A percentile compares a stretch with the other conserved stretches of the same genome.
Conservation (phyloP, 2,797 vertebrate species). For the Todus mexicanus region DNA sequence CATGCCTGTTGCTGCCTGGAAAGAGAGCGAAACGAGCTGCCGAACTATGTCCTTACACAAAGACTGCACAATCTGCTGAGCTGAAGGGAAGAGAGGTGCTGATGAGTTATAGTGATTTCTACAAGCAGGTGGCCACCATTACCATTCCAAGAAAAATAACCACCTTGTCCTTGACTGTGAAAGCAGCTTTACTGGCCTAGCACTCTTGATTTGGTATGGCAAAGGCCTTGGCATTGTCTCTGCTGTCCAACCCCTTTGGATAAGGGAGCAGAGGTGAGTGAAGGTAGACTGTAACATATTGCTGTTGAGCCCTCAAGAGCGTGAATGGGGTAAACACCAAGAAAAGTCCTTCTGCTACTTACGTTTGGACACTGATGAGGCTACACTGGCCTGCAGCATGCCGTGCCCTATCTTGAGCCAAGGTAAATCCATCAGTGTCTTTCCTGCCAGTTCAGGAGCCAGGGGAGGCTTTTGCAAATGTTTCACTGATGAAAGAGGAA, state of each 20-base stretch:
- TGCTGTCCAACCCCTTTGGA: background rate
- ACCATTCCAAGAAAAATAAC: background rate
- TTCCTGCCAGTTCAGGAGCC: background rate
- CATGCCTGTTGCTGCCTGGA: background rate
- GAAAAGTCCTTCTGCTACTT: background rate
- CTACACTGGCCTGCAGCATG: background rate
- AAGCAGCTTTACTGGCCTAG: background rate
- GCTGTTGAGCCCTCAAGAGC: background rate
- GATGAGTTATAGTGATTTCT: background rate
- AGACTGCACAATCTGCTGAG: background rate
- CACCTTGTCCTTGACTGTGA: background rate
- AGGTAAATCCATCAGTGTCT: background rate
- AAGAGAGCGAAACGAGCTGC: background rate
- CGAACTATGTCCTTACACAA: background rate
- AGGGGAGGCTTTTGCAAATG: background rate
- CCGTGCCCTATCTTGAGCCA: background rate
- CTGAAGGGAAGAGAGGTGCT: background rate
- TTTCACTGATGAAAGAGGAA: conserved; percentile 38
- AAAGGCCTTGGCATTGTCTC: background rate
- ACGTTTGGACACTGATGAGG: background rate
- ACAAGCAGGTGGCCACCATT: background rate
- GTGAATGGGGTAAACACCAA: background rate
- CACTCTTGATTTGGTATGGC: background rate
- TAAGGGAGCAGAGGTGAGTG: background rate
- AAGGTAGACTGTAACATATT: background rate